Conservation (phyloP, 2,797 vertebrate species). For the Sus cebifrons region DNA sequence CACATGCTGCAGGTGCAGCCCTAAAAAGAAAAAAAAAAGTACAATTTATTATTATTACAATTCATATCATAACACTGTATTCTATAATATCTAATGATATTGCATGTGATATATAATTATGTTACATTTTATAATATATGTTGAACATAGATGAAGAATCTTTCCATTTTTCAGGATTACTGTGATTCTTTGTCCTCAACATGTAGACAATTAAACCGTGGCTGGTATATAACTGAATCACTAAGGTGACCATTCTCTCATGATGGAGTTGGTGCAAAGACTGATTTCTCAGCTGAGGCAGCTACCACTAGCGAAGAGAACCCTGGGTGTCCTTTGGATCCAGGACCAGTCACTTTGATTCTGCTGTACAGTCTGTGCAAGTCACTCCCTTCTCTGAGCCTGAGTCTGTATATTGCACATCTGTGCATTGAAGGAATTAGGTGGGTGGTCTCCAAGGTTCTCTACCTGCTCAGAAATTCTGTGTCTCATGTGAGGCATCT, state of each 20-base stretch:
- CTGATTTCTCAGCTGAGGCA: constrained; percentile 25
- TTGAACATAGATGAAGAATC: neutral
- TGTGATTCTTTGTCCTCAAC: neutral
- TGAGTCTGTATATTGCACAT: neutral
- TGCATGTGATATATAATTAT: neutral
- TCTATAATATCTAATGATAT: constrained; percentile 34
- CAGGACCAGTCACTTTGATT: neutral
- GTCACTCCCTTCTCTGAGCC: neutral
- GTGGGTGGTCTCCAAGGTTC: neutral
- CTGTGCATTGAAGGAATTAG: neutral
- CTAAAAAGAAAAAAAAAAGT: neutral
- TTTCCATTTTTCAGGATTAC: constrained; percentile 57
- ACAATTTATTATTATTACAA: constrained; percentile 7
- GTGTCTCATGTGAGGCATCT: neutral
- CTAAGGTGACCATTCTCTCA: neutral
- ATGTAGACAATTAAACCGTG: neutral
- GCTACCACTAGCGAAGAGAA: neutral
- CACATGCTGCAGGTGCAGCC: too few species aligned
- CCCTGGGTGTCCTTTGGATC: neutral
- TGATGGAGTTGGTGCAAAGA: neutral
- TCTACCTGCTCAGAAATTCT: neutral
- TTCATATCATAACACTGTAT: neutral
- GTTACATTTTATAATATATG: neutral
- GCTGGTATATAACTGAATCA: neutral
- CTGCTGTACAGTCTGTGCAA: neutral